Conservation (phyloP, 2,113 vertebrate genomes). For the Catharus bicknelli region DNA sequence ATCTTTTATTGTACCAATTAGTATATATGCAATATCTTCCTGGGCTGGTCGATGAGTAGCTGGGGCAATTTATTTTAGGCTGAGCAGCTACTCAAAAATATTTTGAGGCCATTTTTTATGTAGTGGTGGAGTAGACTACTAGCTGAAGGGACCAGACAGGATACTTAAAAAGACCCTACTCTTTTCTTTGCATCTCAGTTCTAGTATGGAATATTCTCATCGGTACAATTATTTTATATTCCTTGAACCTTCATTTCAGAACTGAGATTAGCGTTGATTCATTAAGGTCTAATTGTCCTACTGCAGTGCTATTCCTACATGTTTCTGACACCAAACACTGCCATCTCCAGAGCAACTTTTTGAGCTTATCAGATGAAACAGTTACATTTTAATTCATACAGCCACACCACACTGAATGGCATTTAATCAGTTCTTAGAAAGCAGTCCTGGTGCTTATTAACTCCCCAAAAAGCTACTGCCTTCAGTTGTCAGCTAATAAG, state of each 20-base stretch:
- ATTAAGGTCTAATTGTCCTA: not conserved
- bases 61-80: not conserved
- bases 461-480: slow-evolving; percentile 11
- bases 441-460: slow-evolving; percentile 19
- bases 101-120: not conserved
- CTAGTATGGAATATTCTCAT: not conserved
- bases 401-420: not conserved
- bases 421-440: slow-evolving; percentile 40
- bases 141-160: not conserved
- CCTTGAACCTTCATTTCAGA: not conserved
- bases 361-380: not conserved
- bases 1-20: not conserved
- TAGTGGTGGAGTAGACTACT: not conserved
- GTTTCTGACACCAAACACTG: not conserved
- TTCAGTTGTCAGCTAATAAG: slow-evolving; percentile 37
- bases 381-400: not conserved
- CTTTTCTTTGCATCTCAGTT: not conserved
- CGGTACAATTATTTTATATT: not conserved
- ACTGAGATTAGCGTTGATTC: not conserved
- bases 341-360: not conserved
- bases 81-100: not conserved
- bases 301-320: not conserved
- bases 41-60: not conserved
- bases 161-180: accelerated
- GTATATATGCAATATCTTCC: not conserved